Conservation (phyloP, 2,113 vertebrate species). For the Phaethornis superciliosus region DNA sequence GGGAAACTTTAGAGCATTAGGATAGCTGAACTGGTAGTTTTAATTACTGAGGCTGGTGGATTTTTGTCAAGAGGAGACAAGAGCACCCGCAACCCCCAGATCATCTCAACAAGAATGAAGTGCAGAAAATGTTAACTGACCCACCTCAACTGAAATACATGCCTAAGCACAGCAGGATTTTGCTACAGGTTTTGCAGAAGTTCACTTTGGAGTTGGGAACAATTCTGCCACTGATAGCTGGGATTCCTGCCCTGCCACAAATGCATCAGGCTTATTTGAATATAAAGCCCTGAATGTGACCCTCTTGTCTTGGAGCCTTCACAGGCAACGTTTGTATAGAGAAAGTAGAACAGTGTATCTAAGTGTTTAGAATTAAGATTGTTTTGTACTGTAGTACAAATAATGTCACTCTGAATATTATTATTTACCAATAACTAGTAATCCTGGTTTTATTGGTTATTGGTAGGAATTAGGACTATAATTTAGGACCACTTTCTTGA, state of each 20-base stretch:
- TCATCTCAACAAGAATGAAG: background rate
- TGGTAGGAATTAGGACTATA: background rate
- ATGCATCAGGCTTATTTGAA: background rate
- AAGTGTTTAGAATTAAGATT: background rate
- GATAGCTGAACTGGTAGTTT: background rate
- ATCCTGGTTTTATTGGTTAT: background rate
- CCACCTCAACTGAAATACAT: background rate
- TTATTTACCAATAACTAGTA: background rate
- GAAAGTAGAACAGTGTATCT: background rate
- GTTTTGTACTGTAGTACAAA: background rate
- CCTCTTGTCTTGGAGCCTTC: background rate
- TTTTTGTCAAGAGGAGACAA: background rate
- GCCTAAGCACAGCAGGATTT: background rate
- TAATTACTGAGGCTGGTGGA: background rate
- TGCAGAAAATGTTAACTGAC: background rate
- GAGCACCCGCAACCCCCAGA: rapidly evolving
- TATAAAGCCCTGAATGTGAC: background rate
- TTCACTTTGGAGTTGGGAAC: rapidly evolving
- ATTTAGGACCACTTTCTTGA: background rate
- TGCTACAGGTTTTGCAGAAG: background rate
- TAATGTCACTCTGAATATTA: background rate
- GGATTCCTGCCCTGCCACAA: background rate
- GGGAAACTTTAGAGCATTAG: background rate
- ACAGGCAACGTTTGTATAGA: background rate
- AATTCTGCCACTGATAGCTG: background rate